Evolutionary conservation across 2,888 invertebrate genomes (phyloP), one percentile per base, ranked within the genome.

Genomic region (Cryptocephalus primarius): DNA sequence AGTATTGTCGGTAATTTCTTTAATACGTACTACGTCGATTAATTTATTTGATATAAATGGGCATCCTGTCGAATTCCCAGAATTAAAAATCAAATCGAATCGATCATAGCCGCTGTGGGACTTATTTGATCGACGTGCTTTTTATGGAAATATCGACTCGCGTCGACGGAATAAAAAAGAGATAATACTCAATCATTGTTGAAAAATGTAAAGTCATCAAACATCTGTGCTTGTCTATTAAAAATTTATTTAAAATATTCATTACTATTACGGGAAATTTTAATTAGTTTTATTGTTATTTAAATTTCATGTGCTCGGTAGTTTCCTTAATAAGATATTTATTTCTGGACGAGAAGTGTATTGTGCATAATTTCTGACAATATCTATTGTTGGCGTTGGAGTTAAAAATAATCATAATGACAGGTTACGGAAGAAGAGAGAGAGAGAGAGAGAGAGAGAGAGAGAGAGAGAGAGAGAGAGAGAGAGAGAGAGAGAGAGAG

Each of bases 181-280:
- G 39, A 32, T 44, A 42, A 51, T 51, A 51, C 46, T 51, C 48
- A 45, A 45, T 51, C 34, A 51, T 47, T 48, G 48, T 51, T 48
- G 41, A 47, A 51, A 51, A 46, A 39, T 48, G 48, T 48, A 40
- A 45, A 48, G 51, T 51, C 51, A 51, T 51, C 45, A 45, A 45
- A 48, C 51, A 48, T 45, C 47, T 48, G 48, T n/a, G 36, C 36
- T 36, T 36, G 36, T 36, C 36, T 36, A 36, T 36, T 36, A 36
- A 36, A 22, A 39, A 40, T 31, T 42, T 32, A 11, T 42, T 31
- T 32, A 42, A 11, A 42, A 42, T 42, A 42, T 42, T 42, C 42
- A 42, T 31, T 42, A 9, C 32, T 10, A 42, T 42, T 42, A 32
- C 32, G 32, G 32, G 9, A 22, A 32, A 42, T 32, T 13, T 32